These are phyloP conservation scores for Myotis daubentonii DNA, from an alignment of 2,797 vertebrate genomes.

Conservation along the genomic window DNA sequence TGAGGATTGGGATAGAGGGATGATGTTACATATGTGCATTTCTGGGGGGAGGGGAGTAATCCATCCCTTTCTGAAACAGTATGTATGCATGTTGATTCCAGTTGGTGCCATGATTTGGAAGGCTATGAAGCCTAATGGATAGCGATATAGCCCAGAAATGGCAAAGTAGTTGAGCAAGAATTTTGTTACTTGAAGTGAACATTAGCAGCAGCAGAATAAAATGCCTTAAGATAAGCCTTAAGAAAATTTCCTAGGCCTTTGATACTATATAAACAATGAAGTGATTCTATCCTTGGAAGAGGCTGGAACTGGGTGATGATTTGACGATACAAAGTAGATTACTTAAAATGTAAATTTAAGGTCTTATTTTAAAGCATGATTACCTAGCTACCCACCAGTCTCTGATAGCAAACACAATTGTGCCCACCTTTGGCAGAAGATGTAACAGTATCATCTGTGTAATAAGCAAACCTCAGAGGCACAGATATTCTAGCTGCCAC, in stretches of 20 bases:
- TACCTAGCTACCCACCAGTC: background rate
- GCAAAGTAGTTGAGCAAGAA: slow-evolving; percentile 14
- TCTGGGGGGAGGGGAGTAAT: slow-evolving; percentile 41
- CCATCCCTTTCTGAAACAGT: slow-evolving; percentile 44
- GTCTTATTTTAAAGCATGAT: background rate
- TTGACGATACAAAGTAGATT: slow-evolving; percentile 46
- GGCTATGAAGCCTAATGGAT: slow-evolving; percentile 16
- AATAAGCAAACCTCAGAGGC: background rate
- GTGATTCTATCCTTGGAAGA: slow-evolving; percentile 63
- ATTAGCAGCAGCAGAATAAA: background rate
- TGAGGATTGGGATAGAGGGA: slow-evolving; percentile 53
- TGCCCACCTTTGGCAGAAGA: background rate
- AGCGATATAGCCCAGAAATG: slow-evolving; percentile 32
- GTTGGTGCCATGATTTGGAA: slow-evolving; percentile 33
- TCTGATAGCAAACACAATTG: background rate
- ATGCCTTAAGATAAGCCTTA: slow-evolving; percentile 19
- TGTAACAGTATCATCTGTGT: background rate
- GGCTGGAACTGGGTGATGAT: slow-evolving; percentile 8
- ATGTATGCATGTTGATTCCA: slow-evolving; percentile 39
- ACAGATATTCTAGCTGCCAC: slow-evolving; percentile 18
- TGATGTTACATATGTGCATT: slow-evolving; percentile 60
- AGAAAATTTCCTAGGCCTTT: slow-evolving; percentile 57
- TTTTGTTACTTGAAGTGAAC: slow-evolving; percentile 45
- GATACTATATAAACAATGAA: slow-evolving; percentile 68
- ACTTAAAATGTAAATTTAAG: slow-evolving; percentile 39